Evolutionary conservation across 1,140 invertebrate species (phyloP), one percentile per base, ranked within the genome.

Genomic region (Magallana gigas): DNA sequence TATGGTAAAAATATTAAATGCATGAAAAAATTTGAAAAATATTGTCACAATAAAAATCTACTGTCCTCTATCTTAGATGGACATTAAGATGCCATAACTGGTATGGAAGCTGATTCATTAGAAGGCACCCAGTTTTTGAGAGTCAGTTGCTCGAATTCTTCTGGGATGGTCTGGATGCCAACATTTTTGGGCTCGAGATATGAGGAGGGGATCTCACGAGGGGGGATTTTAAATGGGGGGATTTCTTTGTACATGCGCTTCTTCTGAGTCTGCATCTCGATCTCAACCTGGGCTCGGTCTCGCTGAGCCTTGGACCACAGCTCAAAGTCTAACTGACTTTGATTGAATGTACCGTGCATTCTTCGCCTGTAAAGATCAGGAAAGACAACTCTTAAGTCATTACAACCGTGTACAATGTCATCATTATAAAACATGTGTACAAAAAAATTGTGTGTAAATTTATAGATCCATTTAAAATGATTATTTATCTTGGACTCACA

Each of bases 181-280:
- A 76, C 36, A 29, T 23, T 71, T 7, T 76, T 84, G 36, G 58
- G 58, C 12, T 36, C 29, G 12, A 36, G 18, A 29, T 68, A 71
- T n/a, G 84, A 57, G 36, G 48, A 58, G 56, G 87, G 57, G 14
- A 87, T 59, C 76, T 88, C 68, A 48, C 87, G 62, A 9, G 88
- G 80, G 56, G 86, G 88, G 23, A 88, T 89, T 29, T 85, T 88
- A 87, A 91, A 93, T 14, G 92, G 92, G 18, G 92, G 92, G 57
- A 71, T 84, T 81, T 91, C 91, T n/a, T 85, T 85, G 85, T 90
- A 93, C 85, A 91, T 90, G 16, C 92, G 87, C 84, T 92, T 92
- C 84, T 91, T 92, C 90, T 93, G 92, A 56, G 90, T 88, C 48
- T 92, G 90, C 60, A 92, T 68, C 88, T 93, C 92, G 56, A 87